Conservation (phyloP, 2,113 vertebrate genomes). For the Cyprinus carpio region DNA sequence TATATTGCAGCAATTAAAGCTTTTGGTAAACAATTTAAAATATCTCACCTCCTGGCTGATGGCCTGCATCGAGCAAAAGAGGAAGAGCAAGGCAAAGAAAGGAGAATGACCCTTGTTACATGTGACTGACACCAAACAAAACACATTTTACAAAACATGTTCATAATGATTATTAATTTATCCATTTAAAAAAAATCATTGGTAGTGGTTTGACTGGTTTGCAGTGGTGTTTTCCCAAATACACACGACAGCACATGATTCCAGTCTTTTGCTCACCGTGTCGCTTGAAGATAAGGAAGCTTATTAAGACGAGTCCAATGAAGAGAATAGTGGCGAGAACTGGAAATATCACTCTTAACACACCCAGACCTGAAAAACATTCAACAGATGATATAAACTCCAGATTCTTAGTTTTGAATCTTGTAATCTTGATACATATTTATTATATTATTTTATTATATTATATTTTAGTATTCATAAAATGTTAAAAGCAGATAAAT, state of each 20-base stretch:
- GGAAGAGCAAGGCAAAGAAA: background rate
- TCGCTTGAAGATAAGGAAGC: constrained; percentile 19
- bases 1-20: constrained; percentile 19
- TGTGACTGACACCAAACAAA: background rate
- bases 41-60: constrained; percentile 47
- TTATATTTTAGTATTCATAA: background rate
- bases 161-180: background rate
- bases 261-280: constrained; percentile 3
- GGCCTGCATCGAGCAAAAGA: background rate
- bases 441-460: background rate
- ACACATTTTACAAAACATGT: background rate
- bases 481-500: background rate
- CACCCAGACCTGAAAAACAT: constrained; percentile 10
- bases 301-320: constrained; percentile 27
- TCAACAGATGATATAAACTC: background rate
- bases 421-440: too few species aligned
- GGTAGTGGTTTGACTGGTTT: background rate
- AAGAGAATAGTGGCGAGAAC: constrained; percentile 15
- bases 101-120: background rate
- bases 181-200: background rate
- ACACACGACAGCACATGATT: background rate
- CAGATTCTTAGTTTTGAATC: background rate
- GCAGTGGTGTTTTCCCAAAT: background rate
- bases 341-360: constrained; percentile 4
- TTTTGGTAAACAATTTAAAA: background rate